These are phyloP conservation scores for Steatornis caripensis DNA, from an alignment of 2,113 vertebrate genomes.

Conservation along the genomic window DNA sequence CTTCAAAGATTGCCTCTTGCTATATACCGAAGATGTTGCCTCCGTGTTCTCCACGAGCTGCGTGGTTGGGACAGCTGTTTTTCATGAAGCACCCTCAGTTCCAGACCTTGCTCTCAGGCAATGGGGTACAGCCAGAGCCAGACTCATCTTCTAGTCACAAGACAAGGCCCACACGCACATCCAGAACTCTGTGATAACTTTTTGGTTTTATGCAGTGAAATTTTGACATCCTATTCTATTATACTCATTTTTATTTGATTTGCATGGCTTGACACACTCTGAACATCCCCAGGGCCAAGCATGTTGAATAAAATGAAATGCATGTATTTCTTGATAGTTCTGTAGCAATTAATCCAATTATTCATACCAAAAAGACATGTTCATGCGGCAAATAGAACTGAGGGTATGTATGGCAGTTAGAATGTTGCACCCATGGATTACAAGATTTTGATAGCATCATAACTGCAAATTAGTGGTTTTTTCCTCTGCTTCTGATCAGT, in stretches of 20 bases:
- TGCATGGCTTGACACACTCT: background rate
- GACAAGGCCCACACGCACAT: background rate
- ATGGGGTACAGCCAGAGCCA: background rate
- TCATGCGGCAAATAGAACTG: background rate
- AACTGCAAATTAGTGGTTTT: slow-evolving; percentile 54
- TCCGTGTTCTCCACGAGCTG: background rate
- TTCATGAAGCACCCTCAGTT: background rate
- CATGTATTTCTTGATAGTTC: background rate
- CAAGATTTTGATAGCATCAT: slow-evolving; percentile 49
- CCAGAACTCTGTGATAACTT: background rate
- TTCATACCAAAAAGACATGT: slow-evolving; percentile 41
- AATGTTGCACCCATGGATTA: slow-evolving; percentile 22
- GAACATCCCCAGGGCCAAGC: background rate
- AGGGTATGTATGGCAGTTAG: slow-evolving; percentile 7
- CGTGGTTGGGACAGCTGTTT: background rate
- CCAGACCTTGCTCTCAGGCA: background rate
- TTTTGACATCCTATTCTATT: background rate
- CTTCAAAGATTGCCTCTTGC: background rate
- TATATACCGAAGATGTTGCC: background rate
- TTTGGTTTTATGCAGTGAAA: background rate
- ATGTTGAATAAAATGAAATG: background rate
- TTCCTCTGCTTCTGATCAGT: slow-evolving; percentile 40
- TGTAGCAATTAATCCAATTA: slow-evolving; percentile 18
- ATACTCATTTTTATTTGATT: background rate
- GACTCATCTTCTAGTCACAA: background rate